phyloP scores from a whole-genome alignment of 2,888 invertebrate genomes.

The Lochmaea crataegi region DNA sequence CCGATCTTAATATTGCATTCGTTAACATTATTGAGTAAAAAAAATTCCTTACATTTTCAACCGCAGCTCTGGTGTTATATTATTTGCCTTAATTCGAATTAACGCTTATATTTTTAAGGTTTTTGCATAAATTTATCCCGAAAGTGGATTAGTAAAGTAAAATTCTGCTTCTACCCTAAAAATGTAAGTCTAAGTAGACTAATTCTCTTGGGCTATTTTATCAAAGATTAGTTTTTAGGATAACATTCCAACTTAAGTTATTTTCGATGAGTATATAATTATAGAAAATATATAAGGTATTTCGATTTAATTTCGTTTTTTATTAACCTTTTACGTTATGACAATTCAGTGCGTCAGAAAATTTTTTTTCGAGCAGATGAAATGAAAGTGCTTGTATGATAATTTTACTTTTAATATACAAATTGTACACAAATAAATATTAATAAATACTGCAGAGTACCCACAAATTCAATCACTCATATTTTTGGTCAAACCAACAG shows the following conservation, averaged over 20 bases:
- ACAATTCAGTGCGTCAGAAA: too few relatives aligned
- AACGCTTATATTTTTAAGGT: too few relatives aligned
- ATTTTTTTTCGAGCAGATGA: not conserved
- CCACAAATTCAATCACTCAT: too few relatives aligned
- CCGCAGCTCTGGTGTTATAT: too few relatives aligned
- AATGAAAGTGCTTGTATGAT: not conserved
- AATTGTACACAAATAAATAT: not conserved
- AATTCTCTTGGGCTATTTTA: constrained; percentile 14
- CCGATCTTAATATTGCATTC: too few relatives aligned
- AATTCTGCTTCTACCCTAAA: too few relatives aligned
- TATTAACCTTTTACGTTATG: not conserved
- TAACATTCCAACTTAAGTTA: constrained; percentile 36
- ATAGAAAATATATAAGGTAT: constrained; percentile 27
- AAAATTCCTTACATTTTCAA: too few relatives aligned
- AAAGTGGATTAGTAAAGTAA: too few relatives aligned
- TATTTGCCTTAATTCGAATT: too few relatives aligned
- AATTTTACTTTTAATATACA: not conserved
- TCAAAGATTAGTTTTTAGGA: constrained; percentile 34
- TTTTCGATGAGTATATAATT: constrained; percentile 18
- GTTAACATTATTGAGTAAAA: too few relatives aligned
- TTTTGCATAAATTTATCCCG: too few relatives aligned
- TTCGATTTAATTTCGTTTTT: constrained; percentile 8
- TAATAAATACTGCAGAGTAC: not conserved
- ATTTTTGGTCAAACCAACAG: not conserved
- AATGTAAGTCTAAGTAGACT: too few relatives aligned